A percentile compares a stretch with the other conserved stretches of the same genome.
These are phyloP conservation scores for Delichon dasypus DNA, from an alignment of 2,797 vertebrate genomes.

Conservation along the genomic window DNA sequence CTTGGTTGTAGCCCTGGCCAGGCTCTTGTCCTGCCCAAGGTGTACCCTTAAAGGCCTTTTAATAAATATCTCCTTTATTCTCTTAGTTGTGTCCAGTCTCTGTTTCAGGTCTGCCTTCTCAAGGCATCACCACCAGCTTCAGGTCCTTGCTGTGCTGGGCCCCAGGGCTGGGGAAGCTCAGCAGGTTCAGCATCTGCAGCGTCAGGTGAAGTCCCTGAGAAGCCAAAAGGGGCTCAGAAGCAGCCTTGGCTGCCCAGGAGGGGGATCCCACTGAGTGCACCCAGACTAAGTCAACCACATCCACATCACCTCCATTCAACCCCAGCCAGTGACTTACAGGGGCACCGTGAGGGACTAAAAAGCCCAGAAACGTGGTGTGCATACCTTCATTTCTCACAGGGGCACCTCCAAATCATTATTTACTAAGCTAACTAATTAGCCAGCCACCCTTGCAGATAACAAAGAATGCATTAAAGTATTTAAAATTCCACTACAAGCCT, in stretches of 20 bases:
- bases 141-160: neutral
- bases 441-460: conserved; percentile 46
- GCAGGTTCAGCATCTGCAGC: neutral
- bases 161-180: neutral
- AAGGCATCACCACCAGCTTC: neutral
- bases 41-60: neutral
- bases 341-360: neutral
- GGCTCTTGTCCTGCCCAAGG: neutral
- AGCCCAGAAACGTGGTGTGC: neutral
- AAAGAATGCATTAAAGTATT: conserved; percentile 45
- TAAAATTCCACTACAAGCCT: neutral
- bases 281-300: neutral
- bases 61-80: neutral
- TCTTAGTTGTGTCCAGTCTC: neutral
- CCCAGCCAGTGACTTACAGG: neutral
- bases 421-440: conserved; percentile 47
- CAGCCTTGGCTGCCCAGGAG: accelerated
- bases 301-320: neutral
- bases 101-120: neutral
- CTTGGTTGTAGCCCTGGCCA: neutral
- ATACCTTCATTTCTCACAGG: neutral
- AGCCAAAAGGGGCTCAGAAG: neutral
- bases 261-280: too few species aligned
- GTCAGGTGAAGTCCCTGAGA: neutral
- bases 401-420: conserved; percentile 18